phyloP scores from a whole-genome alignment of 2,113 vertebrate genomes.

The Myodes glareolus region DNA sequence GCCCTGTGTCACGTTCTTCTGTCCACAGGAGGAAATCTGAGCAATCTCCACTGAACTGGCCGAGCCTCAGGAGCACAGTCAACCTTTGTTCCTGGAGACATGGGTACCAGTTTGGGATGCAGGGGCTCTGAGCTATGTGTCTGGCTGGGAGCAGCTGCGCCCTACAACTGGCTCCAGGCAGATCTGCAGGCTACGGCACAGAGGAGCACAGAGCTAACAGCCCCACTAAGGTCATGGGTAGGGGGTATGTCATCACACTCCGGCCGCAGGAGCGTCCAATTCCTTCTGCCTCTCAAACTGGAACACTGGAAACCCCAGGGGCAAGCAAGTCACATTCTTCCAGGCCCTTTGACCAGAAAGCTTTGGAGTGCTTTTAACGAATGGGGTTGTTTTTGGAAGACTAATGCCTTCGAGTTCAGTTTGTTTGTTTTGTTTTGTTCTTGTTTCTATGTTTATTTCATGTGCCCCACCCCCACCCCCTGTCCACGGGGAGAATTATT shows the following conservation, averaged over 20 bases:
- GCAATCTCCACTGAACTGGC: not conserved
- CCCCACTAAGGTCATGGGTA: not conserved
- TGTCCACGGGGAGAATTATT: not conserved
- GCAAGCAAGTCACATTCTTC: not conserved
- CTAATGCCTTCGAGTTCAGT: not conserved
- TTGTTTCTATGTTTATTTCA: slow-evolving; percentile 57
- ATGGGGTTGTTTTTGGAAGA: not conserved
- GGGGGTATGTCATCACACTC: not conserved
- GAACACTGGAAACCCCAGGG: not conserved
- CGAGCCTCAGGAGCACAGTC: not conserved
- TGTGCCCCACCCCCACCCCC: fast-evolving
- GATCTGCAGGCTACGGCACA: not conserved
- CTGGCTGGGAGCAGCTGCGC: fast-evolving
- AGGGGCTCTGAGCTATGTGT: not conserved
- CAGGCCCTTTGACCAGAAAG: not conserved
- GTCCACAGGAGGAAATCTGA: not conserved
- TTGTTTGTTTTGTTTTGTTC: slow-evolving; percentile 41
- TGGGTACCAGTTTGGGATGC: not conserved
- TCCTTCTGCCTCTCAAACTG: not conserved
- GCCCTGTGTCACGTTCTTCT: not conserved
- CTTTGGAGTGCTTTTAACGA: not conserved
- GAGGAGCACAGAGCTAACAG: fast-evolving
- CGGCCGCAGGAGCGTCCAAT: not conserved
- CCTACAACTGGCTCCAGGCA: fast-evolving
- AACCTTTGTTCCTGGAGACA: not conserved